Percentiles rank a stretch among this genome's conserved stretches.
Conservation (phyloP, 2,888 invertebrate genomes). For the Abrostola triplasia region DNA sequence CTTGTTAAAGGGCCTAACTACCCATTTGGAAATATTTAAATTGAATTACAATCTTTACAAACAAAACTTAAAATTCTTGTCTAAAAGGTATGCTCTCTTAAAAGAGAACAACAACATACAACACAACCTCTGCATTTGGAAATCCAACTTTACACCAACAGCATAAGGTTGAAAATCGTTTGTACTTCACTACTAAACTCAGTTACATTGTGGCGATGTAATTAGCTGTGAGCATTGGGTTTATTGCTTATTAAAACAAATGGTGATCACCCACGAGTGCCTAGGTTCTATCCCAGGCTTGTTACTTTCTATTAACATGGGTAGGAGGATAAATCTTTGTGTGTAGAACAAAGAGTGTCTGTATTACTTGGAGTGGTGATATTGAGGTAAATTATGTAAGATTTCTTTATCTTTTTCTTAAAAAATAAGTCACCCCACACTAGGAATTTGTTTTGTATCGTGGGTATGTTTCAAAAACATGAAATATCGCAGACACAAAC, state of each 20-base stretch:
- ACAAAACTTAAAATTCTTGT: too few relatives aligned
- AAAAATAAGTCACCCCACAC: too few relatives aligned
- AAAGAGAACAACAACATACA: neutral
- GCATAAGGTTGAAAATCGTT: conserved; percentile 11
- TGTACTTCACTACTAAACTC: conserved; percentile 3
- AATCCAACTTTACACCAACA: neutral
- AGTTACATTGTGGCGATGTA: conserved; percentile 29
- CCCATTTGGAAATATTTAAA: too few relatives aligned
- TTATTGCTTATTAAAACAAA: conserved; percentile 50
- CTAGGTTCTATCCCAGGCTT: conserved; percentile 18
- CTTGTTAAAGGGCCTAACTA: too few relatives aligned
- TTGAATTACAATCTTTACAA: too few relatives aligned
- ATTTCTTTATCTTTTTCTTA: too few relatives aligned
- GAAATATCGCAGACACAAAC: too few relatives aligned
- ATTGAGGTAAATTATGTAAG: neutral
- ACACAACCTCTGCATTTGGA: neutral
- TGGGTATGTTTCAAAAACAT: too few relatives aligned
- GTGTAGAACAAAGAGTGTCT: neutral
- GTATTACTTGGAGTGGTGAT: neutral
- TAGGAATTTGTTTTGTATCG: too few relatives aligned
- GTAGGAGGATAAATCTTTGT: conserved; percentile 6
- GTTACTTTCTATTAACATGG: conserved; percentile 27
- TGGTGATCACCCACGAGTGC: conserved; percentile 34
- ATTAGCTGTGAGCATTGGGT: conserved; percentile 30
- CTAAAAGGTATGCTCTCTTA: neutral